Percentiles rank a stretch among this genome's conserved stretches.
Evolutionary conservation across 2,888 invertebrate genomes (phyloP).

Genomic region (Arctia plantaginis): DNA sequence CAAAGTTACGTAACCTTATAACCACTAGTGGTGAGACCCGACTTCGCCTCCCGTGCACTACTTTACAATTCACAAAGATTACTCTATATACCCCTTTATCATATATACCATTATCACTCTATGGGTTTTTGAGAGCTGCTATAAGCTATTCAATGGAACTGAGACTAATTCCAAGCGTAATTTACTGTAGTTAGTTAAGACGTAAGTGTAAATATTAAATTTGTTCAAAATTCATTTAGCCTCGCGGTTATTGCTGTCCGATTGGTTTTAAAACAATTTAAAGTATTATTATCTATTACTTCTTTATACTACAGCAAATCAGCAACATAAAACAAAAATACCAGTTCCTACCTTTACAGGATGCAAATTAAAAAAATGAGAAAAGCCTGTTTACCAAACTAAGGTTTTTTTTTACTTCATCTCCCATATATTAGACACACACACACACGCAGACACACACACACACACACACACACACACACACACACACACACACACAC

Average conservation of each 20-base stretch:
- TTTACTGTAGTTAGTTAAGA: not conserved
- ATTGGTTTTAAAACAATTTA: too few relatives aligned
- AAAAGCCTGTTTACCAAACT: too few relatives aligned
- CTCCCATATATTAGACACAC: too few relatives aligned
- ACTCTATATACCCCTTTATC: not conserved
- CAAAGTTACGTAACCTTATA: conserved; percentile 42
- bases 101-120: not conserved
- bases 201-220: too few relatives aligned
- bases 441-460: too few relatives aligned
- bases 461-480: too few relatives aligned
- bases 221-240: not conserved
- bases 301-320: not conserved
- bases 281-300: not conserved
- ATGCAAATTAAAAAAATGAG: not conserved
- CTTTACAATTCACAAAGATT: not conserved
- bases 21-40: conserved; percentile 3
- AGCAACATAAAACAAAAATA: not conserved
- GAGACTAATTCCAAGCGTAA: not conserved
- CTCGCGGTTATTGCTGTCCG: not conserved
- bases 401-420: too few relatives aligned
- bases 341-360: not conserved
- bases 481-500: too few relatives aligned
- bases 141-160: not conserved
- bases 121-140: not conserved
- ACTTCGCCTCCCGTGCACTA: not conserved